phyloP scores from a whole-genome alignment of 2,113 vertebrate genomes.

The Protomyctophum bolini region DNA sequence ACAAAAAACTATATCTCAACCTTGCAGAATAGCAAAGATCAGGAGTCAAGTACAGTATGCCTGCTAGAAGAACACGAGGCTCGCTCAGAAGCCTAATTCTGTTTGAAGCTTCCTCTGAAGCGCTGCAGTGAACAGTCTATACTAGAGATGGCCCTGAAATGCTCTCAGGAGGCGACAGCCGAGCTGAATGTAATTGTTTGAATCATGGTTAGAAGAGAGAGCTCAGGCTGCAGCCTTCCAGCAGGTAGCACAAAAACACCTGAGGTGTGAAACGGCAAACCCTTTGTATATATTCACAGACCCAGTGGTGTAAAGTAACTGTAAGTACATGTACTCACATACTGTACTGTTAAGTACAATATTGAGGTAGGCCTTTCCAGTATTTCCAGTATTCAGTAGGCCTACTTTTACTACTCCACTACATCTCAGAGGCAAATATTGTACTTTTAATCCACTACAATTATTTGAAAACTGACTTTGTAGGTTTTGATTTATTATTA shows the following conservation, averaged over 20 bases:
- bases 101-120: constrained; percentile 6
- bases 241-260: constrained; percentile 10
- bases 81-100: constrained; percentile 7
- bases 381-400: too few relatives aligned
- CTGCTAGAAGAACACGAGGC: background rate
- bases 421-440: too few relatives aligned
- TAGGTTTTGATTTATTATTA: too few relatives aligned
- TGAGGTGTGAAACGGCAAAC: background rate
- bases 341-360: too few relatives aligned
- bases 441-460: too few relatives aligned
- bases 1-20: background rate
- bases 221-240: constrained; percentile 12
- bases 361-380: too few relatives aligned
- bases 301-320: too few relatives aligned
- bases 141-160: constrained; percentile 22
- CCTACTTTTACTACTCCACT: too few relatives aligned
- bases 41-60: background rate
- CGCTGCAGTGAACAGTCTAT: background rate
- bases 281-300: background rate
- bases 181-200: background rate
- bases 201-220: constrained; percentile 18
- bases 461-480: too few relatives aligned
- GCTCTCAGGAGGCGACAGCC: constrained; percentile 22
- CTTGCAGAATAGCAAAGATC: constrained; percentile 17
- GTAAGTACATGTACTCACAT: too few relatives aligned